Base-by-base conservation (phyloP, 2,888 invertebrate genomes). In the Synergus laeviventris region DNA sequence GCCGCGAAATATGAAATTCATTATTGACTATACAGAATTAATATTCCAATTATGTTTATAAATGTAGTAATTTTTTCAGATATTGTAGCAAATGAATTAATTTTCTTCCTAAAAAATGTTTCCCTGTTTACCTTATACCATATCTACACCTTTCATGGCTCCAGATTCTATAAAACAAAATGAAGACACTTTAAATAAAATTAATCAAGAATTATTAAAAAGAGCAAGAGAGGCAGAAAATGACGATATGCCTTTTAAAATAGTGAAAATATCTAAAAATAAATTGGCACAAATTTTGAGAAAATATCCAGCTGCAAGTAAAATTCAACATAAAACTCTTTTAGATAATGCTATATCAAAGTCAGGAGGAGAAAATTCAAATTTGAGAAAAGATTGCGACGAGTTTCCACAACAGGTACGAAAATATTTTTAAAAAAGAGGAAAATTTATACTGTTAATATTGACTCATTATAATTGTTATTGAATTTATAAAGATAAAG, bases 231-330 rank as follows among this genome's bases (percentile, higher is more conserved):
- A 66, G n/a, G n/a, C 31, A 31, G 24, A 1, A 45, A 45, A 45
- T 0, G 16, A 7, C 45, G 16, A 45, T 45, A 7, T 7, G n/a
- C 16, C 16, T 45, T n/a, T 45, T n/a, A 66, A 45, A 24, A 66
- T 66, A 66, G n/a, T 66, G n/a, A 66, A 45, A 45, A 66, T 66
- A 24, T 66, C 45, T 14, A 39, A 64, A 14, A 45, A 66, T 16
- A n/a, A 49, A 45, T 66, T 45, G 21, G 66, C 9, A 2, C 31
- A 9, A 49, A 49, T 66, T 45, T 45, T 66, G n/a, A 21, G 24
- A 31, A 16, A 42, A 24, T n/a, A 66, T 3, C 2, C 56, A 45
- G 2, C 24, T 9, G 12, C 16, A 21, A 24, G 45, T 8, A 16
- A 66, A 42, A 16, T 45, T 21, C 16, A 21, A 14, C 14, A 38